Base-by-base conservation (phyloP, 2,888 invertebrate genomes). In the Caenorhabditis sp. region DNA sequence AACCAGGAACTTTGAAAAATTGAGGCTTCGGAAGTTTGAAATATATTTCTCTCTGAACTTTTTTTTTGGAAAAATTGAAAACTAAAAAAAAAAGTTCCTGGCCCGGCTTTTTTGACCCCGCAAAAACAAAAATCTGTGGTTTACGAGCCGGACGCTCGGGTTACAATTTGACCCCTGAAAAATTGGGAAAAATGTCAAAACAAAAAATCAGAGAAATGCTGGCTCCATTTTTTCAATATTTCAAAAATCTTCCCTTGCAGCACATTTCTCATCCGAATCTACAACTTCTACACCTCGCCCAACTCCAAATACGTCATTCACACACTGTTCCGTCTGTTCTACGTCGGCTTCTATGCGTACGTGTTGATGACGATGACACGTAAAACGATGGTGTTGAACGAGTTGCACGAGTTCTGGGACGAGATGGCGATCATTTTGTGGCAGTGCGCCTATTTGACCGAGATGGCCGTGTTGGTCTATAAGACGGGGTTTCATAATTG, bases 221-320 rank as follows among this genome's bases (percentile, higher is more conserved):
- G n/a, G n/a, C n/a, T n/a, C n/a, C n/a, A n/a, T n/a, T n/a, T n/a
- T n/a, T n/a, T n/a, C n/a, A n/a, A n/a, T n/a, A n/a, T n/a, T 24
- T 21, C 21, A 43, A 10, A 43, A 4, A 24, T 43, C 14, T 43
- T 6, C 14, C 17, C 3, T 65, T 70, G n/a, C 63, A 71, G 72
- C 24, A 73, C 66, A 49, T 76, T 76, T 31, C 36, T 70, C 23
- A 61, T 68, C 31, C 69, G 67, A 24, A 62, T 76, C 51, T 71
- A 67, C 54, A 75, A 68, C 10, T 76, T 76, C 50, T 76, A 76
- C 62, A 76, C 75, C 10, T 76, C 75, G 0, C 75, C 75, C n/a
- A 76, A 76, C 59, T 55, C 75, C 0, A 76, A 76, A 67, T 69
- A 75, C 21, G 69, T 73, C 10, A 73, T 73, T 23, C 73, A 73